A percentile compares a stretch with the other conserved stretches of the same genome.
phyloP scores from a whole-genome alignment of 2,797 vertebrate genomes.

The Chelmon rostratus region DNA sequence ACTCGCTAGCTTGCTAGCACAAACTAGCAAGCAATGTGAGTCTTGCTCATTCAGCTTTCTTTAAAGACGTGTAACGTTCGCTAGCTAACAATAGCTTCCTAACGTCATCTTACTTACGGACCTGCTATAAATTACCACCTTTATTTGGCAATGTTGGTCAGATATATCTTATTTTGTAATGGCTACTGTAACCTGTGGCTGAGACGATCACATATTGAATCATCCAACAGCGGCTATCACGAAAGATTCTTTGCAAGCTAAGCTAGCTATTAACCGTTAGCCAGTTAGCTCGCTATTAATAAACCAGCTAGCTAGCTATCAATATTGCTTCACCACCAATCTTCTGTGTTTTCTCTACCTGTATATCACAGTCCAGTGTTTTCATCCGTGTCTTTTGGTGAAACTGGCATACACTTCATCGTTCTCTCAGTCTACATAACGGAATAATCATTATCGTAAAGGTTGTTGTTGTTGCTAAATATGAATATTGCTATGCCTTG shows the following conservation, averaged over 20 bases:
- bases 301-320: constrained; percentile 68
- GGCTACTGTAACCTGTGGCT: not conserved
- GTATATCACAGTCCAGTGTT: constrained; percentile 34
- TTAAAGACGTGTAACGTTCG: constrained; percentile 64
- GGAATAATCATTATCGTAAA: constrained; percentile 39
- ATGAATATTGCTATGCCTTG: constrained; percentile 78
- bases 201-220: constrained; percentile 33
- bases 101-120: not conserved
- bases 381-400: constrained; percentile 22
- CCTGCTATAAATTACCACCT: not conserved
- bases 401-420: constrained; percentile 10
- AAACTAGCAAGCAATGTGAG: constrained; percentile 40
- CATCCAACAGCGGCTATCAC: constrained; percentile 8
- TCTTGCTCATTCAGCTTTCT: constrained; percentile 66
- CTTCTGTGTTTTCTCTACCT: constrained; percentile 52
- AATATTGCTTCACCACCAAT: constrained; percentile 15
- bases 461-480: constrained; percentile 81
- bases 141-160: not conserved
- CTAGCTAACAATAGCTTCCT: constrained; percentile 60
- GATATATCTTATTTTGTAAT: not conserved
- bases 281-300: constrained; percentile 76
- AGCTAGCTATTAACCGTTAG: constrained; percentile 64
- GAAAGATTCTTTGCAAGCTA: constrained; percentile 48
- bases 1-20: constrained; percentile 38
- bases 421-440: constrained; percentile 21